These are phyloP conservation scores for Epinotia demarniana DNA, from an alignment of 2,888 invertebrate genomes.

Conservation along the genomic window DNA sequence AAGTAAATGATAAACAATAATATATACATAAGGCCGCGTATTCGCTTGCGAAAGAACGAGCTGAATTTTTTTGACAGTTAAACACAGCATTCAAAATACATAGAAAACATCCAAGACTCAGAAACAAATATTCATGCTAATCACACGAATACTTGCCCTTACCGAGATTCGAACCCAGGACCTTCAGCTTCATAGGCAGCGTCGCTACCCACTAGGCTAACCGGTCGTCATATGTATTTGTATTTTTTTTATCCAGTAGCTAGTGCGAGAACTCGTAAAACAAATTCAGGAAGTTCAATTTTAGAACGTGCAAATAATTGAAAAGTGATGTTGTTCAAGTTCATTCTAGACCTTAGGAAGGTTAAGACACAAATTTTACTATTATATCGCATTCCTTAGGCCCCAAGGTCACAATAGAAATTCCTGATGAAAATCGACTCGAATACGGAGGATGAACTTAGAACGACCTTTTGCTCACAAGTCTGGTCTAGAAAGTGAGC, in stretches of 20 bases:
- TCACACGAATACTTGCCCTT: too few relatives aligned
- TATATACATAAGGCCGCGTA: background rate
- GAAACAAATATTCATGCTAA: too few relatives aligned
- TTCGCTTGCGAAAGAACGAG: background rate
- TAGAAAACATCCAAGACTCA: too few relatives aligned
- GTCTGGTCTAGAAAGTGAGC: constrained; percentile 34
- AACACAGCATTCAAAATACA: background rate
- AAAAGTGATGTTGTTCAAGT: too few relatives aligned
- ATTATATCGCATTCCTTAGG: background rate
- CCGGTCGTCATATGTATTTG: too few relatives aligned
- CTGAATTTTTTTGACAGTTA: background rate
- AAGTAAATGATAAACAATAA: background rate
- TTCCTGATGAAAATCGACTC: constrained; percentile 3
- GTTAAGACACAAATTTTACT: background rate
- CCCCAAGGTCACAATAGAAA: constrained; percentile 9
- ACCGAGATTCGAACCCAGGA: too few relatives aligned
- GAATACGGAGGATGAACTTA: background rate
- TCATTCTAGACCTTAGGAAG: background rate
- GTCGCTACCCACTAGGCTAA: too few relatives aligned
- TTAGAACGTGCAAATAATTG: too few relatives aligned
- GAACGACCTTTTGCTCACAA: constrained; percentile 16
- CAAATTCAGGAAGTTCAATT: too few relatives aligned
- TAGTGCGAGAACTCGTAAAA: too few relatives aligned
- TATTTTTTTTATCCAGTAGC: too few relatives aligned
- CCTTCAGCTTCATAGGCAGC: too few relatives aligned